Evolutionary conservation across 2,797 vertebrate species (phyloP), one percentile per base, ranked within the genome.

Genomic region (Simalia tracyae): DNA sequence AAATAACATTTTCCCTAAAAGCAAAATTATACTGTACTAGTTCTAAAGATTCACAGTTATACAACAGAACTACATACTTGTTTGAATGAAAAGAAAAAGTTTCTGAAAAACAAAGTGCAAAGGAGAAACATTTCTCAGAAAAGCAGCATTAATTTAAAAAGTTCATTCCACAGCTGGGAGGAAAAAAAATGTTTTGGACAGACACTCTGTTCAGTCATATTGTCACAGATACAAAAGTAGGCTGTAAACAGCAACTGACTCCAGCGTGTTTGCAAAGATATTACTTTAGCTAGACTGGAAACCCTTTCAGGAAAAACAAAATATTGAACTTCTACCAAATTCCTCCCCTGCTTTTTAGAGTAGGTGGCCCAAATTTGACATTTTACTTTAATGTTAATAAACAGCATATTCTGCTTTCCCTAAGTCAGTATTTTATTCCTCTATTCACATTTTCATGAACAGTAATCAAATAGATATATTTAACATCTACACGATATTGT

Each of bases 341-440:
- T 85, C 60, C 60, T 85, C 42, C 36, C 42, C 17, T 63, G 76
- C 31, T 64, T 85, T 88, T 46, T 57, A 56, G 76, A 91, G 28
- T 91, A 56, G 64, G 10, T 85, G 60, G 61, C 15, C 56, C 72
- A 60, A 87, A 72, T 88, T 93, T 88, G 91, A 50, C 85, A 84
- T 84, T 91, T 91, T 10, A 88, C 57, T 1, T 91, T 88, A 94
- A 64, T 0, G 31, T 60, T 42, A 28, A 26, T 57, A 19, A 64
- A 26, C 36, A 60, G 86, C 24, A 87, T 36, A 22, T 42, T 87
- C 0, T 42, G 64, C 46, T 54, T 88, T 19, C 42, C 28, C 9
- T 89, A 10, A 89, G 28, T 56, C 66, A 3, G 56, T 86, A 36
- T n/a, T 86, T 54, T 57, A 57, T 12, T 89, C 2, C 87, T 56